Evolutionary conservation across 1,140 invertebrate genomes (phyloP), one percentile per base, ranked within the genome.

Genomic region (Drosophila parvula): DNA sequence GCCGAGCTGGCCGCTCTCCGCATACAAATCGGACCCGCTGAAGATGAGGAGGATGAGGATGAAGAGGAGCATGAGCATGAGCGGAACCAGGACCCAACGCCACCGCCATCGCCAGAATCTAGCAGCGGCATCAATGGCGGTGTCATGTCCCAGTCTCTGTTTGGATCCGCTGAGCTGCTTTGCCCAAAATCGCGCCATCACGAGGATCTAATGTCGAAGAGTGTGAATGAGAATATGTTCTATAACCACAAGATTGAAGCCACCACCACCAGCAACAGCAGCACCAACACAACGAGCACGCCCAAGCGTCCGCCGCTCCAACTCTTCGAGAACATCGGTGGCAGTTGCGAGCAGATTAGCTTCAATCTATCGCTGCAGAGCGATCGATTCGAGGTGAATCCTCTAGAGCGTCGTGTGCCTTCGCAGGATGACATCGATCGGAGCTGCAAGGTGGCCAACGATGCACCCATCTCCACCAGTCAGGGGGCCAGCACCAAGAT

Each of bases 341-440:
- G 84, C 27, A 84, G 85, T 40, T 85, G 81, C 16, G 81, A 84
- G 9, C 83, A 90, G 55, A 79, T 86, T 5, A 90, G 84, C 50
- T 91, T 91, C 53, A 92, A 92, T 78, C 61, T 92, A 16, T 91
- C 91, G 16, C 76, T 92, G 43, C 89, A 81, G 8, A 89, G 81
- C 65, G 93, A 94, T 69, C 92, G 93, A 68, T 91, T 90, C 14
- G 93, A 93, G 61, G 93, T 93, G 48, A 94, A 94, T 88, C 92
- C 93, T 1, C 92, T 92, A 40, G 91, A 92, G 58, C 74, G 78
- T n/a, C 82, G 91, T 22, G 81, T 95, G 11, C 95, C 96, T 2
- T 96, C 96, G 45, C 95, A 97, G 91, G 96, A 97, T 82, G 96
- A 98, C 92, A 95, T 97, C 53, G 96, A 97, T 86, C 94, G 96